These are phyloP conservation scores for Prunella himalayana DNA, from an alignment of 2,113 vertebrate genomes.

Conservation along the genomic window DNA sequence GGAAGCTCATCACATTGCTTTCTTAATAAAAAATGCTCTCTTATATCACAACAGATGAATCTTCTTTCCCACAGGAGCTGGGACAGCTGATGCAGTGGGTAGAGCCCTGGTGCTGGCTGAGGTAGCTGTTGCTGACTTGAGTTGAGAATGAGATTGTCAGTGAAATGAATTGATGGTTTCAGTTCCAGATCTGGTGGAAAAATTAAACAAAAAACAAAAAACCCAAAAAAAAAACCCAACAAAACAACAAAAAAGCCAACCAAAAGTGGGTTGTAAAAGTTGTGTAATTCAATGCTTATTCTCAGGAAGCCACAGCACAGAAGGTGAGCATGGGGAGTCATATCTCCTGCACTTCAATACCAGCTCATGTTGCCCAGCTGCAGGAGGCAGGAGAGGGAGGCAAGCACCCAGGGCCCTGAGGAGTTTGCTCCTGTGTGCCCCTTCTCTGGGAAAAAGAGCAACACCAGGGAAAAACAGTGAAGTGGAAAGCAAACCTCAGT, in stretches of 20 bases:
- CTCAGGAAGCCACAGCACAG: slow-evolving; percentile 64
- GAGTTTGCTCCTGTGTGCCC: background rate
- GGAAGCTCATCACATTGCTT: background rate
- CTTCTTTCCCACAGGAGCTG: background rate
- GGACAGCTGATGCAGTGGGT: background rate
- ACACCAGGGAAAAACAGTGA: background rate
- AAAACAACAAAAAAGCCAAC: background rate
- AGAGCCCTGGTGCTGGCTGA: background rate
- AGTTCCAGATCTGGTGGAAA: slow-evolving; percentile 70
- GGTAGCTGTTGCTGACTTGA: slow-evolving; percentile 53
- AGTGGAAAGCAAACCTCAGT: background rate
- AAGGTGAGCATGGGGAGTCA: slow-evolving; percentile 52
- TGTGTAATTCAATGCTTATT: slow-evolving; percentile 52
- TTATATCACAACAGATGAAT: background rate
- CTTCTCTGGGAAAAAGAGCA: background rate
- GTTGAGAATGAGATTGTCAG: slow-evolving; percentile 33
- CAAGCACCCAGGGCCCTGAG: background rate
- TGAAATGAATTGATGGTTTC: slow-evolving; percentile 76
- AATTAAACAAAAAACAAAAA: background rate
- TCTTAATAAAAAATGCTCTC: background rate
- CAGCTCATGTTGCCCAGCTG: background rate
- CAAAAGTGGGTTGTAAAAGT: slow-evolving; percentile 18
- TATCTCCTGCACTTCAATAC: slow-evolving; percentile 7
- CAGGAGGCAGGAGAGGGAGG: background rate
- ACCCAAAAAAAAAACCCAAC: background rate